A percentile compares a stretch with the other conserved stretches of the same genome.
Conservation (phyloP, 2,888 invertebrate genomes). For the Erynnis tages region DNA sequence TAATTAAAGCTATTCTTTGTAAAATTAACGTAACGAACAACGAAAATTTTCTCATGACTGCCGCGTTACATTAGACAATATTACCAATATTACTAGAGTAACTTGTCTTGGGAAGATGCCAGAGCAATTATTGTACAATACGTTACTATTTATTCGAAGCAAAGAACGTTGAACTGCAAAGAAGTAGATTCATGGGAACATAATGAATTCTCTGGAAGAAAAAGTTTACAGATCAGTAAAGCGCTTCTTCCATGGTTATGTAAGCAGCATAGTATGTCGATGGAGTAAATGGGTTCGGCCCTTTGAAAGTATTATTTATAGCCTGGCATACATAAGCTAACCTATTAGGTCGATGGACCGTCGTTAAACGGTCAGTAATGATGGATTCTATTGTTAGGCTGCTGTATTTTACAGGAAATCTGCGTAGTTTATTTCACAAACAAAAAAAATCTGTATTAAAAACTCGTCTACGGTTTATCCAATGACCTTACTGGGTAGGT, state of each 20-base stretch:
- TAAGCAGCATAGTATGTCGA: conserved; percentile 6
- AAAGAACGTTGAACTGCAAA: background rate
- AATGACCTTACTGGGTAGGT: background rate
- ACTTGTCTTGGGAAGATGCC: conserved; percentile 11
- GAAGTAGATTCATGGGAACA: background rate
- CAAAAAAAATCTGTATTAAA: background rate
- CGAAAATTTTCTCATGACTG: conserved; percentile 9
- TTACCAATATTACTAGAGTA: conserved; percentile 10
- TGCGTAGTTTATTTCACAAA: background rate
- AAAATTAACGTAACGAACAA: background rate
- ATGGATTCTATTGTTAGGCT: conserved; percentile 58
- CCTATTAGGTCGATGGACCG: conserved; percentile 60
- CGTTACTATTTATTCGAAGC: conserved; percentile 7
- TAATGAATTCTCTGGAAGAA: conserved; percentile 1
- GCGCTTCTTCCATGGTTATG: conserved; percentile 4
- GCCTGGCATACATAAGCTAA: conserved; percentile 57
- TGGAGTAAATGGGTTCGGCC: conserved; percentile 31
- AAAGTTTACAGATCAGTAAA: conserved; percentile 1
- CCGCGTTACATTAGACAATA: conserved; percentile 8
- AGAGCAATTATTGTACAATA: conserved; percentile 5
- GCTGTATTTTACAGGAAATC: conserved; percentile 20
- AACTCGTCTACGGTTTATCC: background rate
- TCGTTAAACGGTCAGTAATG: conserved; percentile 60
- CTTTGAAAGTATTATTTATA: conserved; percentile 61
- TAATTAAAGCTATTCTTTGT: conserved; percentile 3